phyloP scores from a whole-genome alignment of 2,888 invertebrate genomes.

The Heliconius erato region DNA sequence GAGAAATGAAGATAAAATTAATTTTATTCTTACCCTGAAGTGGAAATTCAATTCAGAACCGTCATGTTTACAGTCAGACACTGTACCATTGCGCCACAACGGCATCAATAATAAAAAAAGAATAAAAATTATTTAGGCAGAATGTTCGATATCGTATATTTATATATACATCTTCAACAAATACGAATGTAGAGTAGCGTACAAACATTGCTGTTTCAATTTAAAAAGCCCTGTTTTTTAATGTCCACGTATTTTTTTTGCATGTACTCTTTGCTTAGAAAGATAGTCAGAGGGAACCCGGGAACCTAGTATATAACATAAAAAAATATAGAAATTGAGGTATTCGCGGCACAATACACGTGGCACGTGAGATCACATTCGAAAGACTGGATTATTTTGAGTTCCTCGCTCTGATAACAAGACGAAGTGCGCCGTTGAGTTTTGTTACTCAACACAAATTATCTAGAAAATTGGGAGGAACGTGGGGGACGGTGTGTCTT shows the following conservation, averaged over 20 bases:
- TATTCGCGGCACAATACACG: too few species aligned
- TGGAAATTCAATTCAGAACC: neutral
- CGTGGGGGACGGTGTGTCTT: too few species aligned
- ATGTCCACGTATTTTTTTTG: neutral
- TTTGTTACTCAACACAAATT: too few species aligned
- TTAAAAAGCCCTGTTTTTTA: neutral
- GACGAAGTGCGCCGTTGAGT: too few species aligned
- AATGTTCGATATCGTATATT: neutral
- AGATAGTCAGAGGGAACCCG: neutral
- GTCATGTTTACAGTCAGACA: neutral
- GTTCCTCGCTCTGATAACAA: too few species aligned
- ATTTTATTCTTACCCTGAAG: neutral
- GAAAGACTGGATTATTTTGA: too few species aligned
- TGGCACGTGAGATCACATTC: too few species aligned
- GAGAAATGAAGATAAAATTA: too few species aligned
- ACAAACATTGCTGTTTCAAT: conserved; percentile 5
- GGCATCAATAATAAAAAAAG: neutral
- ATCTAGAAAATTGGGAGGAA: too few species aligned
- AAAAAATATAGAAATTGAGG: too few species aligned
- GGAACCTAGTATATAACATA: neutral
- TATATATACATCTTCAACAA: neutral
- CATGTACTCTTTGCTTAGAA: neutral
- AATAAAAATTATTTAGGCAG: neutral
- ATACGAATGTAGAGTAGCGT: neutral
- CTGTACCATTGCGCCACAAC: neutral